Conservation (phyloP, 2,797 vertebrate species). For the Mormyrus hasselquistii region DNA sequence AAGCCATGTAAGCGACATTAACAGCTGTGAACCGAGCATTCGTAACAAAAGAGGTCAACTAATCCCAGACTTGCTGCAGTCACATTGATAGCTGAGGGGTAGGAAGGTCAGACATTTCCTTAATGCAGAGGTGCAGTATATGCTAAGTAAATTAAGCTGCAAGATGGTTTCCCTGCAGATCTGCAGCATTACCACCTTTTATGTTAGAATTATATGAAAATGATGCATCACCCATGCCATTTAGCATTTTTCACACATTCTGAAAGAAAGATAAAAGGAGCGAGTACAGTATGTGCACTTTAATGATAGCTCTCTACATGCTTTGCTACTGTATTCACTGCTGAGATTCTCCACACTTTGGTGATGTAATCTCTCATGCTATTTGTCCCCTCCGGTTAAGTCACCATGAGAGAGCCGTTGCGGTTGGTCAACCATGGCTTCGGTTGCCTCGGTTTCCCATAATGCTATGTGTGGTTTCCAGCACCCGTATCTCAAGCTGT, state of each 20-base stretch:
- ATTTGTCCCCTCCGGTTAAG: neutral
- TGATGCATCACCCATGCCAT: neutral
- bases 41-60: neutral
- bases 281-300: neutral
- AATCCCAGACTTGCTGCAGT: neutral
- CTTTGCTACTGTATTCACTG: neutral
- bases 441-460: conserved; percentile 51
- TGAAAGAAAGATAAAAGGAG: neutral
- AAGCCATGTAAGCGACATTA: conserved; percentile 2
- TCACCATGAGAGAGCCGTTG: neutral
- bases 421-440: conserved; percentile 44
- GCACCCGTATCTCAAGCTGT: conserved; percentile 50
- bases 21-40: neutral
- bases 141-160: neutral
- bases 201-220: neutral
- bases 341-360: neutral
- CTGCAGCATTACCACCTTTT: neutral
- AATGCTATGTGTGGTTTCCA: conserved; percentile 50
- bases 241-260: neutral
- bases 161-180: neutral
- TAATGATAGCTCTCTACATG: neutral
- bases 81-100: neutral
- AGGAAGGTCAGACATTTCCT: neutral
- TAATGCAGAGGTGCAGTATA: neutral
- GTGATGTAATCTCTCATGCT: neutral